phyloP scores from a whole-genome alignment of 2,113 vertebrate genomes.

The Callaeas wilsoni region DNA sequence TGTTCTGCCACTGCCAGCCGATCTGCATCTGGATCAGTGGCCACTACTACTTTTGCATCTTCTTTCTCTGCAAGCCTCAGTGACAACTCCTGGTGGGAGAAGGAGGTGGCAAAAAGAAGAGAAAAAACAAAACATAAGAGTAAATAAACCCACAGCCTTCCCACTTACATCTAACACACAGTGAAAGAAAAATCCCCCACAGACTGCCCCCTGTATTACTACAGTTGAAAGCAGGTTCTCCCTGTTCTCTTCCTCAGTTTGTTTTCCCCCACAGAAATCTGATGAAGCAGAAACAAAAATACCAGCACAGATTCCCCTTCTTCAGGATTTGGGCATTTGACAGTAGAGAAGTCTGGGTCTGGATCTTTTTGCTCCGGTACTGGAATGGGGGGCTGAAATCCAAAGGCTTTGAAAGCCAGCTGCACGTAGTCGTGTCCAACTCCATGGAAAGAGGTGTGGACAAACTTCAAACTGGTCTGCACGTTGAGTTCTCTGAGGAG shows the following conservation, averaged over 20 bases:
- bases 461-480: slow-evolving; percentile 79
- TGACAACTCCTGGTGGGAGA: slow-evolving; percentile 78
- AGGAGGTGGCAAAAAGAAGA: fast-evolving
- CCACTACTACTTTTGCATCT: slow-evolving; percentile 81
- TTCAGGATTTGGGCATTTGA: slow-evolving; percentile 92
- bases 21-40: slow-evolving; percentile 94
- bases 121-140: neutral
- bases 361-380: slow-evolving; percentile 93
- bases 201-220: neutral
- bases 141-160: neutral
- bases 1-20: slow-evolving; percentile 89
- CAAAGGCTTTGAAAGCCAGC: slow-evolving; percentile 84
- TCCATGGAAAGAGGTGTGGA: slow-evolving; percentile 94
- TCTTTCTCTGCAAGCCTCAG: slow-evolving; percentile 86
- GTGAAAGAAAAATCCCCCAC: neutral
- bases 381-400: slow-evolving; percentile 86
- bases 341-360: slow-evolving; percentile 89
- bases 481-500: slow-evolving; percentile 79
- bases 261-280: neutral
- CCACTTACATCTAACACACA: neutral
- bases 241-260: neutral
- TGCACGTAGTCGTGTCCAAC: slow-evolving; percentile 90
- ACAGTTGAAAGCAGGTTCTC: neutral
- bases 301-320: slow-evolving; percentile 94
- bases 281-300: neutral